Base-by-base conservation (phyloP, 2,113 vertebrate species). In the Terrapene triunguis region DNA sequence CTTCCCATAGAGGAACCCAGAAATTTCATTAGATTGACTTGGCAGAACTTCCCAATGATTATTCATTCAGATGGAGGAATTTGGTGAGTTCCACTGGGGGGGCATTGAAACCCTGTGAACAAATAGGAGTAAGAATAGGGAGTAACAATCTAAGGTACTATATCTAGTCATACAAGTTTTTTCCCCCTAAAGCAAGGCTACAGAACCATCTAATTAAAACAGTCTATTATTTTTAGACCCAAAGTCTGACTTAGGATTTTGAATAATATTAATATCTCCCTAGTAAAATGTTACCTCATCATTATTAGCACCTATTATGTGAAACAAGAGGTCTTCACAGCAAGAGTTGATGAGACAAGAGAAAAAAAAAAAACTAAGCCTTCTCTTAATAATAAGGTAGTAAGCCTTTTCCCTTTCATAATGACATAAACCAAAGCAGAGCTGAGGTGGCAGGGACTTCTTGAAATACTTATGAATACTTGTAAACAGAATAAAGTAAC, bases 71-170 rank as follows among this genome's bases (percentile, higher is more conserved):
- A 10, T 65, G 12, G 47, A 57, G 69, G 3, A 84, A 84, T 48
- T 42, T 0, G 1, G 62, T 5, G 57, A 16, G 74, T 1, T 10
- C 32, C 6, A 42, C 11, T 22, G 24, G 42, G 8, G 8, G 42
- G 10, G n/a, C 9, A 65, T 21, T 24, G 13, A 1, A 74, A 53
- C 25, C 6, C 32, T 82, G 22, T 53, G 19, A 54, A 83, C 42
- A 79, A 92, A 3, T 1, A 90, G 54, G 53, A 90, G 53, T 3
- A 50, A 62, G 5, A 82, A 3, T 8, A 62, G 13, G 50, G 13
- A 50, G 50, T 72, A 38, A 19, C n/a, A 10, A 69, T 44, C 65
- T 38, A 72, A n/a, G 17, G 19, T 35, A 72, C 9, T 72, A 17
- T 72, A 72, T 21, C 10, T 76, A 76, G 24, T 25, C 72, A 76